phyloP scores from a whole-genome alignment of 2,888 invertebrate species.

The Nomada ferruginata region DNA sequence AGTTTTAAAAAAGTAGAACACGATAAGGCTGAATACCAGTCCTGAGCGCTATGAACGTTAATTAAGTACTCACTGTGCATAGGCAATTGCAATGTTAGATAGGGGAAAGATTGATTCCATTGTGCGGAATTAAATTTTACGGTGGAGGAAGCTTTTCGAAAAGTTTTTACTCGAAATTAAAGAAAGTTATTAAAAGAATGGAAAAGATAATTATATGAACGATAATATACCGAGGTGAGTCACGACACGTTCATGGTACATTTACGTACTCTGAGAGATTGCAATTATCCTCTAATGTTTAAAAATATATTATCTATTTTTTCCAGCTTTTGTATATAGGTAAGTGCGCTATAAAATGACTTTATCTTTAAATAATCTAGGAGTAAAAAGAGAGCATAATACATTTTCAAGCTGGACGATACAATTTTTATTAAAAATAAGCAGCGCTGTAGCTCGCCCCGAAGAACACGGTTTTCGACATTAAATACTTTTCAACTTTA shows the following conservation, averaged over 20 bases:
- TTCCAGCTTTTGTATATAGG: too few species aligned
- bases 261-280: background rate
- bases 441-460: too few species aligned
- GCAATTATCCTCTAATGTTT: too few species aligned
- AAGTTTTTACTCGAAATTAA: background rate
- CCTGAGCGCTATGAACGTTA: background rate
- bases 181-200: background rate
- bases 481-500: too few species aligned
- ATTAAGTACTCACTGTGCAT: constrained; percentile 1
- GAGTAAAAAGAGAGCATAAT: too few species aligned
- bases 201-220: background rate
- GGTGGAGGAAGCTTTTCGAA: background rate
- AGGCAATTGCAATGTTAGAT: background rate
- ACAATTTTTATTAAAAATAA: too few species aligned
- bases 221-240: background rate
- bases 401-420: too few species aligned
- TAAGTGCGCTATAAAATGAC: too few species aligned
- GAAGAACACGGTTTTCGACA: too few species aligned
- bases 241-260: background rate
- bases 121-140: background rate
- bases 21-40: constrained; percentile 15
- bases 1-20: constrained; percentile 1
- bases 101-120: background rate
- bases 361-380: too few species aligned
- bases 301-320: too few species aligned